Base-by-base conservation (phyloP, 2,797 vertebrate species). In the Rhyacichthys aspro region DNA sequence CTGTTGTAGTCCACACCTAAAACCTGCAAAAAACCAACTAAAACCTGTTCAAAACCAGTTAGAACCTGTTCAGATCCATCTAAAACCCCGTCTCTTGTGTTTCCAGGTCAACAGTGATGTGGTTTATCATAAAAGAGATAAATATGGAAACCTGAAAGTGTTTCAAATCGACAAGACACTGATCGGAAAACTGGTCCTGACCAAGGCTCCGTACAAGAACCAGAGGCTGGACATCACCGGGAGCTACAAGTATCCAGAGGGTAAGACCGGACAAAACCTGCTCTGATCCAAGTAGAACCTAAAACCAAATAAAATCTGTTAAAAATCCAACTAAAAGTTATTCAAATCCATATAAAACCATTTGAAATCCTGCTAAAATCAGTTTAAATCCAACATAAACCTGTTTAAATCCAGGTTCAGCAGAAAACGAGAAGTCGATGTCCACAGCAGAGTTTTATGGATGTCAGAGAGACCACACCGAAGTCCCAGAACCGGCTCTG, bases 91-190 rank as follows among this genome's bases (percentile, higher is more conserved):
- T n/a, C n/a, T n/a, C n/a, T n/a, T n/a, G n/a, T n/a, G n/a, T n/a
- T n/a, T n/a, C n/a, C 7, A 8, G 96, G 93, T 98, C 54, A 97
- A 97, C 89, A 93, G 96, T 37, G 93, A 96, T 50, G 50, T 97
- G 36, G 50, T 96, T 53, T 95, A 78, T 73, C 55, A 81, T 16
- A 92, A 84, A 63, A 75, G 46, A 39, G 86, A 93, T 34, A 88
- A 75, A 47, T 92, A 93, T 2, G 94, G 94, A 49, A 81, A 65
- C 0, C 68, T 87, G n/a, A 74, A 63, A 9, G 44, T 91, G 0
- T 75, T 80, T 72, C 10, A 6, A 0, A 70, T 94, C 61, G 90
- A 97, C 32, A 90, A 75, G 15, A 61, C 37, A 0, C 79, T 83
- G 2, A 16, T 96, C 8, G 97, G 97, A 15, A 72, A 76, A 60